These are phyloP conservation scores for Nomada hirtipes DNA, from an alignment of 2,888 invertebrate genomes.

Conservation along the genomic window DNA sequence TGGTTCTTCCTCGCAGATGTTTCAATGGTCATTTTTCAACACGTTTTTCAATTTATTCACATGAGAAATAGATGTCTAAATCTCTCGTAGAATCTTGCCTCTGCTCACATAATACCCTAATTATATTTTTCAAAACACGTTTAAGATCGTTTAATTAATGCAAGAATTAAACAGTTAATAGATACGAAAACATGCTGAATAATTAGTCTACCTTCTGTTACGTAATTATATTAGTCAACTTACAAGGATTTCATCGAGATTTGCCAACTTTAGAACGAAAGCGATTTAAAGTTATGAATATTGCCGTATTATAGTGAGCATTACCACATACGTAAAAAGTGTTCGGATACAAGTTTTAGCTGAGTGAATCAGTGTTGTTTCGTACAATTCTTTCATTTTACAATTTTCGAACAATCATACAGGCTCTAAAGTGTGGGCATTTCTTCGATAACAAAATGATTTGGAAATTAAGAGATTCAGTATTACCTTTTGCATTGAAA, in stretches of 20 bases:
- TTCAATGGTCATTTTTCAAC: neutral
- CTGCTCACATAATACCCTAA: neutral
- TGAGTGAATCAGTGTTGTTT: too few relatives aligned
- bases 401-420: neutral
- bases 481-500: neutral
- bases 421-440: too few relatives aligned
- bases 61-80: neutral
- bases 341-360: neutral
- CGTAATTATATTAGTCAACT: neutral
- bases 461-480: too few relatives aligned
- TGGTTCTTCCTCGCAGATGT: neutral
- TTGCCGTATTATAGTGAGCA: neutral
- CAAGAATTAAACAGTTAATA: neutral
- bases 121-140: neutral
- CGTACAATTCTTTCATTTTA: neutral
- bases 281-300: neutral
- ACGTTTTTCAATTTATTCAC: conserved; percentile 2
- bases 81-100: neutral
- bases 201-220: neutral
- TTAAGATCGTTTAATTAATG: neutral
- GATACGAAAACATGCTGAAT: neutral
- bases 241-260: neutral
- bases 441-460: too few relatives aligned
- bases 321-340: conserved; percentile 4
- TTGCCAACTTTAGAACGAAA: neutral